Evolutionary conservation across 2,888 invertebrate species (phyloP).

Genomic region (Cryptocheilus praepositus): DNA sequence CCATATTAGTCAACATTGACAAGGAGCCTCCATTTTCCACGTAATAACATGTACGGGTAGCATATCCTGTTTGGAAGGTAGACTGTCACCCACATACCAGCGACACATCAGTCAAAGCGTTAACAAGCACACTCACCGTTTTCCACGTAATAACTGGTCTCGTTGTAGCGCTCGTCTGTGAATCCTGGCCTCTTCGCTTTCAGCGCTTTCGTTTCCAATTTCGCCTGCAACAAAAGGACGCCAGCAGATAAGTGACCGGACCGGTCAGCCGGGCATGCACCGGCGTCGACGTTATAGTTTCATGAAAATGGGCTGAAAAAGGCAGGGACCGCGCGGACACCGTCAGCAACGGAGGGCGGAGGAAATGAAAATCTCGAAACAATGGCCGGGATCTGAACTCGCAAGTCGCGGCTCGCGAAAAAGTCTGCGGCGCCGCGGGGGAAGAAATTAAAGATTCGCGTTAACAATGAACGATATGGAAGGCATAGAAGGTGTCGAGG

Average conservation of each 20-base stretch:
- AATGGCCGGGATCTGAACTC: background rate
- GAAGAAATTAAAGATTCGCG: slow-evolving; percentile 1
- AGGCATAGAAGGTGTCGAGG: too few species aligned
- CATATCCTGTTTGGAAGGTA: too few species aligned
- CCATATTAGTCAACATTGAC: too few species aligned
- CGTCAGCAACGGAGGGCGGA: background rate
- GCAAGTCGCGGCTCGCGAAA: background rate
- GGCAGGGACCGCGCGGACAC: background rate
- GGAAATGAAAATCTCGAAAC: background rate
- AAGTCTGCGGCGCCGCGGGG: background rate
- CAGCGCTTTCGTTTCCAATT: slow-evolving; percentile 92
- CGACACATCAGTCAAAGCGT: too few species aligned
- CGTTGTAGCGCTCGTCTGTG: slow-evolving; percentile 94
- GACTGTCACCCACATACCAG: too few species aligned
- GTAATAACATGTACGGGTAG: too few species aligned
- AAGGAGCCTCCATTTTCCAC: too few species aligned
- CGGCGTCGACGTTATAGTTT: background rate
- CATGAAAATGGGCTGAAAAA: background rate
- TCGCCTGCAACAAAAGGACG: slow-evolving; percentile 83
- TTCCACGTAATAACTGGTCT: slow-evolving; percentile 96
- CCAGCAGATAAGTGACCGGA: slow-evolving; percentile 36
- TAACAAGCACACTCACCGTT: slow-evolving; percentile 83
- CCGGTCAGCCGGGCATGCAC: slow-evolving; percentile 15
- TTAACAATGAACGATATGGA: slow-evolving; percentile 18
- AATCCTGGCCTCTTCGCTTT: slow-evolving; percentile 94